phyloP scores from a whole-genome alignment of 2,797 vertebrate genomes.

The Lepus oiostolus region DNA sequence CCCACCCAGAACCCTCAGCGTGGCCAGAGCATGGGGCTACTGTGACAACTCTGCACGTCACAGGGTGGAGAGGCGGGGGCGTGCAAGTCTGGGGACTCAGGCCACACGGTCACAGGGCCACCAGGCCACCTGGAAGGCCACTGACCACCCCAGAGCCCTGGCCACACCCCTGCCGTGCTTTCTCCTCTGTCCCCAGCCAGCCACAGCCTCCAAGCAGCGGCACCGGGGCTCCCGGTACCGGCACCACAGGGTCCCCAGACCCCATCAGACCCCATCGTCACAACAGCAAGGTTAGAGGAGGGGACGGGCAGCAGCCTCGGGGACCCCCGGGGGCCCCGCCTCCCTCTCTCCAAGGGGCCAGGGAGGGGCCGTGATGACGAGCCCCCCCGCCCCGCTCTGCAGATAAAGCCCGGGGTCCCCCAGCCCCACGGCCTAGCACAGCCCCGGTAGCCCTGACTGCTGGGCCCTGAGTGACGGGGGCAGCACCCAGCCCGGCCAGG shows the following conservation, averaged over 20 bases:
- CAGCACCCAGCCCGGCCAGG: not conserved
- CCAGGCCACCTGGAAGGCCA: not conserved
- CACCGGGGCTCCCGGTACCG: too few species aligned
- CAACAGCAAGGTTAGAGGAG: not conserved
- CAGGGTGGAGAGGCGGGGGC: too few species aligned
- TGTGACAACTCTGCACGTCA: too few species aligned
- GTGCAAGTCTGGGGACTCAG: too few species aligned
- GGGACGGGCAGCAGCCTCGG: fast-evolving
- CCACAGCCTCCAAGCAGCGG: too few species aligned
- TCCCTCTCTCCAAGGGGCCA: not conserved
- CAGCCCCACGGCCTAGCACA: not conserved
- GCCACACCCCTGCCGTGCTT: not conserved
- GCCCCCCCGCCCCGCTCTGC: too few species aligned
- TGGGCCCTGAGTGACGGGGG: too few species aligned
- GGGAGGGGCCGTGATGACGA: not conserved
- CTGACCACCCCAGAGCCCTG: not conserved
- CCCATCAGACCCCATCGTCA: not conserved
- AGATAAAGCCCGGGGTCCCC: not conserved
- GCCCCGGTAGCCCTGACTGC: not conserved
- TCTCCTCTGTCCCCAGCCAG: too few species aligned
- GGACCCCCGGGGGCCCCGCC: not conserved
- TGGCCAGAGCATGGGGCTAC: too few species aligned
- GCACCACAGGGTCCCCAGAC: too few species aligned
- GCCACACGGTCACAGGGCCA: not conserved
- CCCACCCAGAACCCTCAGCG: too few species aligned